Conservation (phyloP, 2,113 vertebrate genomes). For the Numida meleagris region DNA sequence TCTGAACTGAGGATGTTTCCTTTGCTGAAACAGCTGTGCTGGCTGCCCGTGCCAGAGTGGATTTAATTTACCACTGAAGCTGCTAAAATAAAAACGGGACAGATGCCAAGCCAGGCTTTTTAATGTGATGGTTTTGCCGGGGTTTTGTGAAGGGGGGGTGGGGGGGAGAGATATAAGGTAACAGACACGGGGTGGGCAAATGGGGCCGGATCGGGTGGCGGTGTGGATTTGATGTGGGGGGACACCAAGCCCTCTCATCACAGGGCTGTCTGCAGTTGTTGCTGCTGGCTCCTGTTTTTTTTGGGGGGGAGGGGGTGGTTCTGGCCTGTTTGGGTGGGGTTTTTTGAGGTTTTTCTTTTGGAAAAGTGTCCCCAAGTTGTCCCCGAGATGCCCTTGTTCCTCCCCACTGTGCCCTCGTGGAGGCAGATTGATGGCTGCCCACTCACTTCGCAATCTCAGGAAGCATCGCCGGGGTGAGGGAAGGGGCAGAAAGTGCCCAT, state of each 20-base stretch:
- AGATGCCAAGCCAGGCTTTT: conserved; percentile 48
- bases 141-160: not conserved
- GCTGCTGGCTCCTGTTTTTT: conserved; percentile 5
- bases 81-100: conserved; percentile 44
- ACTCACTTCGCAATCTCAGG: not conserved
- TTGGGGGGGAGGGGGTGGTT: not conserved
- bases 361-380: not conserved
- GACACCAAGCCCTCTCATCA: conserved; percentile 41
- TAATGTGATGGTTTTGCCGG: conserved; percentile 44
- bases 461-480: not conserved
- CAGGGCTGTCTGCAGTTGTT: conserved; percentile 37
- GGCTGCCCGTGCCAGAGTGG: conserved; percentile 28
- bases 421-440: not conserved
- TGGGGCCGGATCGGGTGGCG: not conserved
- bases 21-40: conserved; percentile 71
- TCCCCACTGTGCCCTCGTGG: not conserved
- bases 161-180: conserved; percentile 9
- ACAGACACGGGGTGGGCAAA: not conserved
- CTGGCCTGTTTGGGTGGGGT: not conserved
- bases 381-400: not conserved
- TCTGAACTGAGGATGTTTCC: conserved; percentile 42
- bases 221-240: not conserved
- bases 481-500: not conserved
- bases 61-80: conserved; percentile 62
- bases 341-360: not conserved